phyloP scores from a whole-genome alignment of 2,113 vertebrate genomes.

The Trogon surrucura region DNA sequence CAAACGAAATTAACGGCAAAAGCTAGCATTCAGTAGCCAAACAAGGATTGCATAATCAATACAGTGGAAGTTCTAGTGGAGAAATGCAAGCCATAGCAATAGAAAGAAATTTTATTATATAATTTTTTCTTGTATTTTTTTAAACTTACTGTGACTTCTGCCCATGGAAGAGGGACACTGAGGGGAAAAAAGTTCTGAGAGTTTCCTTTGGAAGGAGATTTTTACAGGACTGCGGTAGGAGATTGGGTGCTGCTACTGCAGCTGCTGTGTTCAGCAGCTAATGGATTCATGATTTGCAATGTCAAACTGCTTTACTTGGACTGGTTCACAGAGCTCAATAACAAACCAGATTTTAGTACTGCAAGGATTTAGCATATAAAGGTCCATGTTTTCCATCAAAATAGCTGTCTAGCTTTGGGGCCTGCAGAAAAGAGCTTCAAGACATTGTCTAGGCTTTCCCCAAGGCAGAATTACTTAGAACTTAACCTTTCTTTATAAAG shows the following conservation, averaged over 20 bases:
- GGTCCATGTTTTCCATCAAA: conserved; percentile 98
- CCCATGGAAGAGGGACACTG: neutral
- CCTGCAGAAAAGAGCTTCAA: neutral
- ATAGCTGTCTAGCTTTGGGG: conserved; percentile 67
- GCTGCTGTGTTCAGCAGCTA: neutral
- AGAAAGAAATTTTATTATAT: neutral
- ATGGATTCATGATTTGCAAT: conserved; percentile 93
- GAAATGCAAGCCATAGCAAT: neutral
- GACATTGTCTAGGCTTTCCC: neutral
- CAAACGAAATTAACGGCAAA: neutral
- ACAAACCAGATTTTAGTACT: conserved; percentile 99
- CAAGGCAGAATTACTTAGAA: neutral
- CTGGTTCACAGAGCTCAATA: conserved; percentile 98
- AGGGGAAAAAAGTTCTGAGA: neutral
- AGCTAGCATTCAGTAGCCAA: neutral
- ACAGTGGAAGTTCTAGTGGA: neutral
- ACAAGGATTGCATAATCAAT: neutral
- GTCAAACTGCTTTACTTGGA: conserved; percentile 98
- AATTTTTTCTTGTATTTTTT: neutral
- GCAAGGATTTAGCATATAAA: conserved; percentile 99
- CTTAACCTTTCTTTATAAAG: neutral
- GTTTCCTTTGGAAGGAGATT: neutral
- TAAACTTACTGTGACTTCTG: neutral
- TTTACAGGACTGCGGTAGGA: rapidly evolving
- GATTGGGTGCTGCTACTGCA: neutral